Percentiles rank a stretch among this genome's conserved stretches.
Conservation (phyloP, 2,797 vertebrate species). For the Bovichtus variegatus region DNA sequence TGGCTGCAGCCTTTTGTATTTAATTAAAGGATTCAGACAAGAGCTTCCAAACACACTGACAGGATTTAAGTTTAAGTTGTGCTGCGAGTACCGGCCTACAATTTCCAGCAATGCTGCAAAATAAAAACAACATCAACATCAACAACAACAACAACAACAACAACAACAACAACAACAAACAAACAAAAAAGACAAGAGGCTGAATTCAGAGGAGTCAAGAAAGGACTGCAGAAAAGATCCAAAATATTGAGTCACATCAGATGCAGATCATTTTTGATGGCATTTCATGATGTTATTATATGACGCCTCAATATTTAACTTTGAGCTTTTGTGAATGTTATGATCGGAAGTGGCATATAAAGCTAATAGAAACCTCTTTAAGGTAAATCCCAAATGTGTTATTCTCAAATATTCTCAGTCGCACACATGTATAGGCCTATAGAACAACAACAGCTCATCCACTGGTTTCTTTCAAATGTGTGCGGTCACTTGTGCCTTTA, state of each 20-base stretch:
- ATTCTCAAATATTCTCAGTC: not conserved
- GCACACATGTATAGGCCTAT: not conserved
- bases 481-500: not conserved
- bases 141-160: not conserved
- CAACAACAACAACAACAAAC: not conserved
- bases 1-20: conserved; percentile 45
- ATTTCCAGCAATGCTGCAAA: not conserved
- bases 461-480: not conserved
- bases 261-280: not conserved
- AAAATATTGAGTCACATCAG: not conserved
- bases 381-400: not conserved
- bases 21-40: conserved; percentile 7
- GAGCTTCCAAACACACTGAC: conserved; percentile 27
- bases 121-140: not conserved
- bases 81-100: not conserved
- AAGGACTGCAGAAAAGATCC: not conserved
- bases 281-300: not conserved
- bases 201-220: not conserved
- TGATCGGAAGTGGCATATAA: not conserved
- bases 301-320: not conserved
- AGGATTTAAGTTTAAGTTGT: conserved; percentile 18
- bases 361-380: not conserved
- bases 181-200: not conserved
- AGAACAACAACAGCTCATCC: not conserved
- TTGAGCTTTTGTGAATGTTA: not conserved